Evolutionary conservation across 1,140 invertebrate species (phyloP).

Genomic region (Yoshiicerus persimilis): DNA sequence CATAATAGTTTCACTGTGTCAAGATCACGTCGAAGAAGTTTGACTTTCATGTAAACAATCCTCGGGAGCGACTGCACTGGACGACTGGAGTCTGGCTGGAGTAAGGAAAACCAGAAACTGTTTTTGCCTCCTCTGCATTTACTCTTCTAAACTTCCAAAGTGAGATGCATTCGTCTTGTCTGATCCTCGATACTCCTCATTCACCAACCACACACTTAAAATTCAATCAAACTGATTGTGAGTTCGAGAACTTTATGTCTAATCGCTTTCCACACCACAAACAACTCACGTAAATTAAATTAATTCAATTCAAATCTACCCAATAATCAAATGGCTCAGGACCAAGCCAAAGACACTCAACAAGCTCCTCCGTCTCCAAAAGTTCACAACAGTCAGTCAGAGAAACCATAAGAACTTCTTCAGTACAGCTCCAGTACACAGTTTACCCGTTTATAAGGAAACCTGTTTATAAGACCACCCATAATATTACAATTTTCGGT

Average conservation of each 20-base stretch:
- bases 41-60: neutral
- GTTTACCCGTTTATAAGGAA: neutral
- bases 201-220: neutral
- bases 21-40: neutral
- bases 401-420: neutral
- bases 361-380: neutral
- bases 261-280: neutral
- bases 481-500: neutral
- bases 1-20: neutral
- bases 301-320: neutral
- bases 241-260: neutral
- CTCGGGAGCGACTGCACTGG: neutral
- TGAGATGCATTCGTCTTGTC: neutral
- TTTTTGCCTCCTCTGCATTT: neutral
- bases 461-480: too few relatives aligned
- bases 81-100: neutral
- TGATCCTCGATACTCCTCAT: neutral
- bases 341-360: neutral
- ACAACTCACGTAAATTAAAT: neutral
- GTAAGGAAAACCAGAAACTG: neutral
- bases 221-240: neutral
- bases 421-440: neutral
- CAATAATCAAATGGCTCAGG: neutral
- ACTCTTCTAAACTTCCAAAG: neutral
- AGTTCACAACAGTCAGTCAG: neutral